Base-by-base conservation (phyloP, 2,797 vertebrate genomes). In the Alosa sapidissima region DNA sequence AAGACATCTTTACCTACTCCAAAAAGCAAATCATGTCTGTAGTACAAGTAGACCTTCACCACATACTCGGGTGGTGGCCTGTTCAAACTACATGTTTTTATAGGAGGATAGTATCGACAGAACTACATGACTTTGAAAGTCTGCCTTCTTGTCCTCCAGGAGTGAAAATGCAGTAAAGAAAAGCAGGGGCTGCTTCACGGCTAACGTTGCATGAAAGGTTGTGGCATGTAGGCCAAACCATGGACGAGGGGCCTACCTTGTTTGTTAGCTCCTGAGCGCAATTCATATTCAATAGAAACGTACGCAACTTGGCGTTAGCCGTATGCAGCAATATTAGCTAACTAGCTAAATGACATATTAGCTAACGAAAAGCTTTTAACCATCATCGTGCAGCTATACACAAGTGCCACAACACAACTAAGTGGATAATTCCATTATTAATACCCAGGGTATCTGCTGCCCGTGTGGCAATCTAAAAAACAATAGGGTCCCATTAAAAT, bases 71-170 rank as follows among this genome's bases (percentile, higher is more conserved):
- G 94, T 94, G 51, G 10, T 1, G 92, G 92, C 95, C 94, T 96
- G 96, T 95, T 96, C 96, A 87, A 81, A 90, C 91, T 90, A 93
- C 94, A 82, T 88, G 16, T 94, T 94, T 72, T 65, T 97, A 72
- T 97, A 92, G 96, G 96, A 97, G 96, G 95, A 93, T 92, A 92
- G 94, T 93, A 92, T 95, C 95, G 94, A 89, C 91, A 90, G 91
- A 91, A 90, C 85, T 94, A 90, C 87, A 89, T 87, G 45, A 88
- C 88, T 92, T 87, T 85, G 87, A 92, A 92, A 91, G 92, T 92
- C 94, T 90, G 89, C 95, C 93, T 95, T 96, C 94, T 96, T 94
- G 92, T 91, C 95, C 95, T 96, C 96, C 96, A 83, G n/a, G 8
- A 47, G 41, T 21, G 9, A 13, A 21, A 45, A 47, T 45, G 5